Evolutionary conservation across 2,888 invertebrate species (phyloP), one percentile per base, ranked within the genome.

Genomic region (Diarsia mendica): DNA sequence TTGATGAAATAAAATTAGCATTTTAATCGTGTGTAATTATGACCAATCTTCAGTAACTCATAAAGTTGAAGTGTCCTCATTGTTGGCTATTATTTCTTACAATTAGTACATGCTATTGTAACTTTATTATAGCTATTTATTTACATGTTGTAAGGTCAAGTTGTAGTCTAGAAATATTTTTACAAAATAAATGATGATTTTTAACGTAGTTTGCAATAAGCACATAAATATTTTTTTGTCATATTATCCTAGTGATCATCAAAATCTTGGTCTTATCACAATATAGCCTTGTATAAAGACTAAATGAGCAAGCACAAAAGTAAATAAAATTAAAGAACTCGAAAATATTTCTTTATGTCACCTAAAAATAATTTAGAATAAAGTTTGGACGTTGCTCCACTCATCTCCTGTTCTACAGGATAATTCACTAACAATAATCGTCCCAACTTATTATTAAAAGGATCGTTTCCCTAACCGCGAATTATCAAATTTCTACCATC

Each of bases 401-500:
- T 5, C 72, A 71, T 87, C 85, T 78, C 68, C 28, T 92, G 88
- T 92, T 90, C 92, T 33, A 75, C 80, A 89, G 90, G 91, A 92
- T 94, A 94, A 92, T 86, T 91, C 92, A 92, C 90, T 93, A 94
- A 93, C 94, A 93, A 95, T 93, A 60, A 33, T 92, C 92, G 92
- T 93, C 93, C 92, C 89, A 92, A 92, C 92, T 95, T 94, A 94
- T 96, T 95, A 96, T 96, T 96, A 96, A 96, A 96, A 94, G 90
- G 94, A 94, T 94, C 95, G 94, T 95, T 95, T 94, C 90, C 88
- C 93, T 94, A 96, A 95, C 96, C 95, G 94, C 93, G 94, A 95
- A 96, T 96, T 96, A 96, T 96, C 96, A 95, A 96, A 96, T 96
- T 95, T 96, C 95, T 93, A 93, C 89, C 90, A 91, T 82, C 92